Conservation (phyloP, 2,797 vertebrate genomes). For the Sphenodon punctatus region DNA sequence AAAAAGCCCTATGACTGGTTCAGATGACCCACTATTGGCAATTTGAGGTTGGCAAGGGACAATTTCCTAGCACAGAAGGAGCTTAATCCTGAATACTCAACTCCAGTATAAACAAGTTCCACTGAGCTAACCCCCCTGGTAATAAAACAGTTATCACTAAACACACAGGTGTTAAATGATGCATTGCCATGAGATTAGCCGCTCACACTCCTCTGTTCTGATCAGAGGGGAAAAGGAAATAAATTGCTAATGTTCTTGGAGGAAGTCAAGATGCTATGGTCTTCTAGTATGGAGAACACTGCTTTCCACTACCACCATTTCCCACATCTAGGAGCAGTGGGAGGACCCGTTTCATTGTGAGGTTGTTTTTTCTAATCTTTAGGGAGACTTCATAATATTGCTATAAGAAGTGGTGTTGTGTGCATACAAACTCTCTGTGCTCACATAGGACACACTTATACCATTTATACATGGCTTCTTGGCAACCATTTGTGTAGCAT, state of each 20-base stretch:
- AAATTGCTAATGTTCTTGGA: neutral
- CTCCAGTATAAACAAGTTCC: constrained; percentile 39
- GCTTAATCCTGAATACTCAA: constrained; percentile 3
- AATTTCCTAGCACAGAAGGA: neutral
- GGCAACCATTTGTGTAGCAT: neutral
- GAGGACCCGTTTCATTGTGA: no score
- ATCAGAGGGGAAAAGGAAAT: neutral
- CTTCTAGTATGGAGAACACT: no score
- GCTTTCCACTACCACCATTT: no score
- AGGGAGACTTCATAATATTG: no score
- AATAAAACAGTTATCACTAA: neutral
- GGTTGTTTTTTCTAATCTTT: no score
- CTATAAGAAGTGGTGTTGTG: no score
- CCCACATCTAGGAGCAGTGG: no score
- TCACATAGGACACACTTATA: neutral
- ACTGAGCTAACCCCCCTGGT: constrained; percentile 20
- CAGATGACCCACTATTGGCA: neutral
- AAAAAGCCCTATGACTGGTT: neutral
- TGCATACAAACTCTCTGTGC: no score
- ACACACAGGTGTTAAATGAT: neutral
- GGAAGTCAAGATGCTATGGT: neutral
- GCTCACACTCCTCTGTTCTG: constrained; percentile 28
- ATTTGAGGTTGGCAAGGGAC: neutral
- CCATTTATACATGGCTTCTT: neutral
- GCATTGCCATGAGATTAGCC: neutral